Evolutionary conservation across 2,888 invertebrate genomes (phyloP).

Genomic region (Drosophila ustulata): DNA sequence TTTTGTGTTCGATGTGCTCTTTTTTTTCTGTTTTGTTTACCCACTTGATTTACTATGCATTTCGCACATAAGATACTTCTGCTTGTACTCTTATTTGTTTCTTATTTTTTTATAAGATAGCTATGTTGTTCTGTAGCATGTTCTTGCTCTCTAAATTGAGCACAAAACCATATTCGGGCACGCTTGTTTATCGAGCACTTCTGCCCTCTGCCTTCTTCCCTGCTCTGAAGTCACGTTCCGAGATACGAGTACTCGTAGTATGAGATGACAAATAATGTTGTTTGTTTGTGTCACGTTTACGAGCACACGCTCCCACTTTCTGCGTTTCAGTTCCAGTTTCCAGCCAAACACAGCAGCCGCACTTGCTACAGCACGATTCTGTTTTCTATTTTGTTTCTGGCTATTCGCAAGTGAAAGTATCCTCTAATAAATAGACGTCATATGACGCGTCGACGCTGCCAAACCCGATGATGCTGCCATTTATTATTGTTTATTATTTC

Average conservation of each 20-base stretch:
- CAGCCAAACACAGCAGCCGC: slow-evolving; percentile 1
- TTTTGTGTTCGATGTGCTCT: slow-evolving; percentile 18
- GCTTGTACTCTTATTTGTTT: slow-evolving; percentile 4
- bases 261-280: slow-evolving; percentile 68
- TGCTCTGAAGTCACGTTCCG: slow-evolving; percentile 32
- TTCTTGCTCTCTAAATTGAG: slow-evolving; percentile 53
- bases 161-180: slow-evolving; percentile 63
- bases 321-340: slow-evolving; percentile 14
- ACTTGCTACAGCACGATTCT: slow-evolving; percentile 52
- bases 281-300: slow-evolving; percentile 74
- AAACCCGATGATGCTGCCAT: slow-evolving; percentile 6
- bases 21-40: slow-evolving; percentile 17
- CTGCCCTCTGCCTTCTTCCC: neutral
- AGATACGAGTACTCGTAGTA: slow-evolving; percentile 2
- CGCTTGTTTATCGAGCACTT: slow-evolving; percentile 54
- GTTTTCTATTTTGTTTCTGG: slow-evolving; percentile 75
- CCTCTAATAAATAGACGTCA: slow-evolving; percentile 4
- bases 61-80: slow-evolving; percentile 22
- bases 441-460: neutral
- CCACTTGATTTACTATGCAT: slow-evolving; percentile 52
- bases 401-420: slow-evolving; percentile 76
- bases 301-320: slow-evolving; percentile 55
- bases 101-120: slow-evolving; percentile 2
- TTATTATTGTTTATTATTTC: slow-evolving; percentile 6
- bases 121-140: neutral